phyloP scores from a whole-genome alignment of 2,888 invertebrate genomes.

The Philaethria dido region DNA sequence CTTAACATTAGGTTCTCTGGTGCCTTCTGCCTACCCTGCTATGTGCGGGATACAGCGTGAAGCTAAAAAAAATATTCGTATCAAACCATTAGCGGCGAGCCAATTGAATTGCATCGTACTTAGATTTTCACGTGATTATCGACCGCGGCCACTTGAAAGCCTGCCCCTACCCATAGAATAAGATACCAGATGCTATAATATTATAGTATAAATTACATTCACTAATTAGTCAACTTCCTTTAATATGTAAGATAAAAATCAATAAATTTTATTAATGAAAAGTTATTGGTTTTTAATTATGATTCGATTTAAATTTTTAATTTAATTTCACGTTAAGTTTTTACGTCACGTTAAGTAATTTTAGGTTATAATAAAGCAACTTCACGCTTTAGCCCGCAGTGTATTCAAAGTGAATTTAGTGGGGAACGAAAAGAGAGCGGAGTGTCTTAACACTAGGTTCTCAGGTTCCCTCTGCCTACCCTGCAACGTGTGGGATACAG shows the following conservation, averaged over 20 bases:
- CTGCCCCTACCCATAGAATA: slow-evolving; percentile 7
- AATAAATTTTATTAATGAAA: slow-evolving; percentile 19
- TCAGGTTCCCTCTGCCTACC: too few relatives aligned
- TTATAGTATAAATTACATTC: slow-evolving; percentile 12
- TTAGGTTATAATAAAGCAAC: neutral
- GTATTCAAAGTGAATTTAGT: too few relatives aligned
- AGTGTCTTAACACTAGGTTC: too few relatives aligned
- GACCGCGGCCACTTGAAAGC: slow-evolving; percentile 16
- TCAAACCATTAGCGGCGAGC: slow-evolving; percentile 15
- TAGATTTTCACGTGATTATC: slow-evolving; percentile 21
- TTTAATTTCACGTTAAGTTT: neutral
- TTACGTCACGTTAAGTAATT: too few relatives aligned
- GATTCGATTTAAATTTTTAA: slow-evolving; percentile 7
- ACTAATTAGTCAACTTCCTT: slow-evolving; percentile 18
- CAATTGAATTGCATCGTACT: slow-evolving; percentile 12
- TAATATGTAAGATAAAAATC: slow-evolving; percentile 11
- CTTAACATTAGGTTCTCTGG: too few relatives aligned
- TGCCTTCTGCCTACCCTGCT: too few relatives aligned
- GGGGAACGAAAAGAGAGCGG: too few relatives aligned
- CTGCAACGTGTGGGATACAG: too few relatives aligned
- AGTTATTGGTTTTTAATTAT: slow-evolving; percentile 19
- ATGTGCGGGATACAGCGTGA: too few relatives aligned
- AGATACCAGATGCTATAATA: slow-evolving; percentile 16
- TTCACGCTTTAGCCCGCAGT: too few relatives aligned
- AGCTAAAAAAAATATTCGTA: slow-evolving; percentile 19